phyloP scores from a whole-genome alignment of 2,888 invertebrate genomes.

The Sabellastarte sp. region DNA sequence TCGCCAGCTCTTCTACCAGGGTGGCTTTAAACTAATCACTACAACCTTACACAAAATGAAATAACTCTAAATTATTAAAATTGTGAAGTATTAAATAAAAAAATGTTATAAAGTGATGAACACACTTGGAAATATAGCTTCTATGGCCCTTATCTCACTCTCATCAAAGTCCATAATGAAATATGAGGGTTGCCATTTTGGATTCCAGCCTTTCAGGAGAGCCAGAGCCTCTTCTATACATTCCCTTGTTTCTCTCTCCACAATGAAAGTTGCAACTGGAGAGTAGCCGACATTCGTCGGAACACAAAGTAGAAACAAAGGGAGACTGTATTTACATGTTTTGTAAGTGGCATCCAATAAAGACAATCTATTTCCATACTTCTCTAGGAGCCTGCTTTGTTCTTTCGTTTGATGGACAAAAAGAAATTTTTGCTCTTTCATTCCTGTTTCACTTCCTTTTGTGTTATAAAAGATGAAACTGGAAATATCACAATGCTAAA shows the following conservation, averaged over 20 bases:
- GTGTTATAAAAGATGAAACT: too few species aligned
- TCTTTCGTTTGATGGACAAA: slow-evolving; percentile 22
- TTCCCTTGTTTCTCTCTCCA: slow-evolving; percentile 16
- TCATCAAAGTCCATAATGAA: slow-evolving; percentile 26
- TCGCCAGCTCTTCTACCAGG: too few species aligned
- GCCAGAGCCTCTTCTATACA: slow-evolving; percentile 22
- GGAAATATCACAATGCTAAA: too few species aligned
- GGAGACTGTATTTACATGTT: slow-evolving; percentile 25
- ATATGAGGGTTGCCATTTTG: slow-evolving; percentile 10
- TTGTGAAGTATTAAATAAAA: too few species aligned
- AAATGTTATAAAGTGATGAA: too few species aligned
- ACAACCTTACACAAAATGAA: too few species aligned
- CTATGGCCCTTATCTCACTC: slow-evolving; percentile 16
- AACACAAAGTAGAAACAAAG: slow-evolving; percentile 27
- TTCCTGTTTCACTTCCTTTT: too few species aligned
- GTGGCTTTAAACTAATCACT: too few species aligned
- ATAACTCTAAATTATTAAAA: too few species aligned
- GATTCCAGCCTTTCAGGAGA: slow-evolving; percentile 13
- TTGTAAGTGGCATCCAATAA: slow-evolving; percentile 30
- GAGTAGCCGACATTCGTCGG: slow-evolving; percentile 22
- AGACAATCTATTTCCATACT: slow-evolving; percentile 23
- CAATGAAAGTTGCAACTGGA: slow-evolving; percentile 23
- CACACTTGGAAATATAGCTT: slow-evolving; percentile 21
- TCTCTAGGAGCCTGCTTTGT: slow-evolving; percentile 20
- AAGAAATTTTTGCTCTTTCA: too few species aligned